phyloP scores from a whole-genome alignment of 1,140 invertebrate genomes.

The Brachystomella parvula region DNA sequence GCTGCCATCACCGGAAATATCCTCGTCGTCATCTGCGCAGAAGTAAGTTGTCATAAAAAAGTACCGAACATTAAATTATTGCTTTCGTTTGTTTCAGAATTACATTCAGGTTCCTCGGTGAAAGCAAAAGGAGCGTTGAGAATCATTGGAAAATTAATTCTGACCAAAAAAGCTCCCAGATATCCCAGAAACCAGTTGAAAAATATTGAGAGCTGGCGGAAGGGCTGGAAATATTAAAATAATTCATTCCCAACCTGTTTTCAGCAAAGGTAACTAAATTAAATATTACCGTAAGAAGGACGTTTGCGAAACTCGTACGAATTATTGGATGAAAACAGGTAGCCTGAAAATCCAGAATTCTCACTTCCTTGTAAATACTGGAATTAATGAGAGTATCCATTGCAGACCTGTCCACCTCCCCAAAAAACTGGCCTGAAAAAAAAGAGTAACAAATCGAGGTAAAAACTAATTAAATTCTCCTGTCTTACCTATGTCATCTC shows the following conservation, averaged over 20 bases:
- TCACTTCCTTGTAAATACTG: constrained; percentile 75
- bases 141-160: constrained; percentile 7
- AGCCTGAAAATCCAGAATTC: constrained; percentile 80
- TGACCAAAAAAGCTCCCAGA: constrained; percentile 34
- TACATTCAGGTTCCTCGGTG: constrained; percentile 33
- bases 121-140: neutral
- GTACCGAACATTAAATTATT: too few relatives aligned
- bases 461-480: neutral
- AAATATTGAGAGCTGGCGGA: constrained; percentile 40
- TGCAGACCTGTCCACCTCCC: constrained; percentile 86
- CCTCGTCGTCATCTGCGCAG: neutral
- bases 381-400: constrained; percentile 87
- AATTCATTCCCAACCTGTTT: neutral
- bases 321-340: constrained; percentile 62
- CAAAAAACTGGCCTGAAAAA: constrained; percentile 59
- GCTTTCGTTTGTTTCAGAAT: neutral
- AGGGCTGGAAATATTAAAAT: constrained; percentile 42
- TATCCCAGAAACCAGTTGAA: constrained; percentile 33
- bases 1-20: neutral
- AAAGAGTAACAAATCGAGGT: neutral
- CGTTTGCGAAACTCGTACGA: constrained; percentile 42
- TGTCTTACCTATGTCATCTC: constrained; percentile 49
- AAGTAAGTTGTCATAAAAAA: neutral
- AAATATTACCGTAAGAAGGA: constrained; percentile 46
- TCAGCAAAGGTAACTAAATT: neutral